Base-by-base conservation (phyloP, 2,113 vertebrate genomes). In the Pleuronectes platessa region DNA sequence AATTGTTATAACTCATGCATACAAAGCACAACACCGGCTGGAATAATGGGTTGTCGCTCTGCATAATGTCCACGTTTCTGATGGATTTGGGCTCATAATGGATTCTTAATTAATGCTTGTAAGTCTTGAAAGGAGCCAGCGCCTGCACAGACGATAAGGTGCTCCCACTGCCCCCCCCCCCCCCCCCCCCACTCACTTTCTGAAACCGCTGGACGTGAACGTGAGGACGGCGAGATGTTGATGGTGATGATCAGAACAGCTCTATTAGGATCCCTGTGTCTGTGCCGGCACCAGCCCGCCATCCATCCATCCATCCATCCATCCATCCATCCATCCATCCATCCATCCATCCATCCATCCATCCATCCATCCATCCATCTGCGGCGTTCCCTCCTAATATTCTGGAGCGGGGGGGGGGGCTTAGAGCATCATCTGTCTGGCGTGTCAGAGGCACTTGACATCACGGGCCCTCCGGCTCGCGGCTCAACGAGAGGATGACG, bases 71-170 rank as follows among this genome's bases (percentile, higher is more conserved):
- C 85, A 79, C 60, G 73, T 86, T 86, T 88, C 81, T 85, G 88
- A 92, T 89, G 84, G 89, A 91, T 87, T 86, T 66, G 71, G 49
- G 71, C 78, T 86, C 83, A 88, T 90, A 93, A 93, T 92, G 76
- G 78, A 78, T 72, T 81, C 80, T 71, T 93, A 93, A 93, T 91
- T 94, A 91, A 92, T 86, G 78, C 79, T 88, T 89, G 83, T 71
- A 76, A 69, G 18, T 61, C 86, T 24, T 61, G 83, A 84, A 86
- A 82, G 85, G 73, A 13, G 63, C 9, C 3, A 18, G 45, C 23
- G 69, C 81, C 51, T 74, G 79, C 26, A 62, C 72, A 3, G 70
- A 68, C 9, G 70, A 84, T 74, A 82, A 73, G 65, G 17, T 66
- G 91, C 71, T 72, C 64, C 42, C 80, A 85, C 68, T 56, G 74